These are phyloP conservation scores for Erebia ligea DNA, from an alignment of 2,888 invertebrate genomes.

Conservation along the genomic window DNA sequence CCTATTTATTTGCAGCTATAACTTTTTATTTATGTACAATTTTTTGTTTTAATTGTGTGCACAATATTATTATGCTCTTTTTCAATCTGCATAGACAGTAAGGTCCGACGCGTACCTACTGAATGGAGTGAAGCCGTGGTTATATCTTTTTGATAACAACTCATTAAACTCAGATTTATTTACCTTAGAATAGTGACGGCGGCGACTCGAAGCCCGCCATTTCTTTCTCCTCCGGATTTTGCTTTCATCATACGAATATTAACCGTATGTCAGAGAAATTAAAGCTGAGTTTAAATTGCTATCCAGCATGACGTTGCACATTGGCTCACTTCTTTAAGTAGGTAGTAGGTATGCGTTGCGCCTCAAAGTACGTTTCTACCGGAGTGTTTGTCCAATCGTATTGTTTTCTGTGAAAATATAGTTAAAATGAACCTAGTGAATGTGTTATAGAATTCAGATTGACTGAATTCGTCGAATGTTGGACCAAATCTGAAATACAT, in stretches of 20 bases:
- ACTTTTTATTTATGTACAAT: background rate
- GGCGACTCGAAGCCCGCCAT: no score
- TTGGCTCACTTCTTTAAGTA: no score
- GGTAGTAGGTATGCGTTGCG: no score
- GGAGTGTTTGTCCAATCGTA: background rate
- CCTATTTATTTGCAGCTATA: background rate
- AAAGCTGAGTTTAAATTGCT: no score
- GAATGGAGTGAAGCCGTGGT: no score
- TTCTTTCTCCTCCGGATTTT: no score
- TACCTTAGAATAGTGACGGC: no score
- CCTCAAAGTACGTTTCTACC: background rate
- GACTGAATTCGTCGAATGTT: conserved; percentile 55
- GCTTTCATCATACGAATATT: no score
- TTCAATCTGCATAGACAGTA: background rate
- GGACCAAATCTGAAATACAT: conserved; percentile 68
- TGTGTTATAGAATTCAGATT: conserved; percentile 14
- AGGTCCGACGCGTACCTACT: background rate
- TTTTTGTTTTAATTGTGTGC: background rate
- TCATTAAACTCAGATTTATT: no score
- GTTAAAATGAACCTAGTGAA: background rate
- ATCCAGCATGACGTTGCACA: no score
- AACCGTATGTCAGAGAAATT: no score
- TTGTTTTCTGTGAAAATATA: conserved; percentile 2
- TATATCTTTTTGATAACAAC: no score
- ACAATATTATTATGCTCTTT: background rate